Conservation (phyloP, 2,113 vertebrate species). For the Varanus salvator region DNA sequence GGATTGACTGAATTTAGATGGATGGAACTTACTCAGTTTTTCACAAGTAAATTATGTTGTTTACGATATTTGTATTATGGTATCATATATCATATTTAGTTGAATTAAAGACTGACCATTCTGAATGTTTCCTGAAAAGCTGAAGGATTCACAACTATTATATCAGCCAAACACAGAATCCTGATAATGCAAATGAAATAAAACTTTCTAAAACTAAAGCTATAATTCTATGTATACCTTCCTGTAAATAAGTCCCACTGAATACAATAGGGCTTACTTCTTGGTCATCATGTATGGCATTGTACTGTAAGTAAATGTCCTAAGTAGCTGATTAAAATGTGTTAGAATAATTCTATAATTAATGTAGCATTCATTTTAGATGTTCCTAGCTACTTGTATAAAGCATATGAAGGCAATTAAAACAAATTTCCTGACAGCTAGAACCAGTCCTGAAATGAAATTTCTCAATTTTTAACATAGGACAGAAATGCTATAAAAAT, state of each 20-base stretch:
- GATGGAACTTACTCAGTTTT: not conserved
- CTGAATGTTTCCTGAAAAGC: not conserved
- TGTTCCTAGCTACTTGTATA: not conserved
- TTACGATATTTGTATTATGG: not conserved
- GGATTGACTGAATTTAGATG: not conserved
- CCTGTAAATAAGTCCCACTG: too few relatives aligned
- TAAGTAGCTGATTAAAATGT: constrained; percentile 47
- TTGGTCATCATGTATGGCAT: not conserved
- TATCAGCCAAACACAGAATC: not conserved
- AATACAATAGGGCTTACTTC: not conserved
- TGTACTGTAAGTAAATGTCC: constrained; percentile 16
- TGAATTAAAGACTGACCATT: not conserved
- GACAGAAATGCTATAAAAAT: constrained; percentile 7
- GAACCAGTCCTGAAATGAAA: constrained; percentile 21
- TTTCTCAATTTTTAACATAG: constrained; percentile 28
- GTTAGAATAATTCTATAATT: not conserved
- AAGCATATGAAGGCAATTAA: not conserved
- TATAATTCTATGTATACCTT: not conserved
- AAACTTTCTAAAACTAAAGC: constrained; percentile 16
- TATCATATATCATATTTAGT: not conserved
- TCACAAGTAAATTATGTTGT: not conserved
- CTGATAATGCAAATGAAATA: not conserved
- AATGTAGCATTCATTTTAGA: constrained; percentile 20
- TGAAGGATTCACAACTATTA: not conserved
- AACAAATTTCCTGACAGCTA: constrained; percentile 24